These are phyloP conservation scores for Tinea trinotella DNA, from an alignment of 2,888 invertebrate species.

Conservation along the genomic window DNA sequence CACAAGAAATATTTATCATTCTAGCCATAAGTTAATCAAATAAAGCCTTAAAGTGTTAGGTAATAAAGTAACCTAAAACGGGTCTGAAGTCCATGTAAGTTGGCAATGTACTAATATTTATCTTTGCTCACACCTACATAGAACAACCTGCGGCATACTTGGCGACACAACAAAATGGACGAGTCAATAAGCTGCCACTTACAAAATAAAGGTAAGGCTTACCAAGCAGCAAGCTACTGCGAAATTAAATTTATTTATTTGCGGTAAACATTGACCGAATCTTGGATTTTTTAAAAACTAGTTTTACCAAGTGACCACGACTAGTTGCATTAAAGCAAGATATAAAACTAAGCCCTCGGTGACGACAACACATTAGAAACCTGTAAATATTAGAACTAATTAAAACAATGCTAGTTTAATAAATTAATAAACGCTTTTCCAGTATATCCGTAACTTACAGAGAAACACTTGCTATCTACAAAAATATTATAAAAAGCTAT, in stretches of 20 bases:
- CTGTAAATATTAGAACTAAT: too few relatives aligned
- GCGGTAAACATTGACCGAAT: too few relatives aligned
- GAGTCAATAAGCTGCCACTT: conserved; percentile 57
- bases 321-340: too few relatives aligned
- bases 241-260: not conserved
- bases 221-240: not conserved
- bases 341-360: too few relatives aligned
- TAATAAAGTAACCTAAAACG: conserved; percentile 15
- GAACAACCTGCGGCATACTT: conserved; percentile 46
- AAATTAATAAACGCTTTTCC: too few relatives aligned
- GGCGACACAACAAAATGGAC: conserved; percentile 29
- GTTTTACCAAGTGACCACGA: too few relatives aligned
- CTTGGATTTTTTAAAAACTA: too few relatives aligned
- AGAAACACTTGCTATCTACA: too few relatives aligned
- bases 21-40: not conserved
- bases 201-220: conserved; percentile 6
- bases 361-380: too few relatives aligned
- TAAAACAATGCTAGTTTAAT: too few relatives aligned
- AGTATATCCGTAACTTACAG: too few relatives aligned
- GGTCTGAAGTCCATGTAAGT: conserved; percentile 31
- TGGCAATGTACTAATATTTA: conserved; percentile 64
- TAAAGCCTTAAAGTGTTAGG: conserved; percentile 5
- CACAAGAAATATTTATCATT: not conserved
- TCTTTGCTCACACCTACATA: conserved; percentile 68
- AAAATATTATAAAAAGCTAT: too few relatives aligned